Conservation (phyloP, 2,797 vertebrate genomes). For the Bradypus variegatus region DNA sequence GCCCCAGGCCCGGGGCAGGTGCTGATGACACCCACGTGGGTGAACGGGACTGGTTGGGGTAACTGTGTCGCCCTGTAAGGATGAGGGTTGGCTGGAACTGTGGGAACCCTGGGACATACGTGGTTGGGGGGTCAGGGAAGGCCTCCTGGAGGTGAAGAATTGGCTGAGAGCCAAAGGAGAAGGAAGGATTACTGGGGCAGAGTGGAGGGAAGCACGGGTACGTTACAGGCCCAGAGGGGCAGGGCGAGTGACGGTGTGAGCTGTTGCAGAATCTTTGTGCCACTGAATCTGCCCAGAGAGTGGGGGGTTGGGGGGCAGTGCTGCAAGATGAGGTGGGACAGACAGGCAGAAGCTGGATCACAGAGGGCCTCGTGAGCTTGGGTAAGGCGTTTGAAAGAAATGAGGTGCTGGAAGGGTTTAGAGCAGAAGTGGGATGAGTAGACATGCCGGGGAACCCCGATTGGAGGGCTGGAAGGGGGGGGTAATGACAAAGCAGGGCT, state of each 20-base stretch:
- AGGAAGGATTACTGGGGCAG: neutral
- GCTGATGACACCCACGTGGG: neutral
- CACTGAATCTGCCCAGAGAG: neutral
- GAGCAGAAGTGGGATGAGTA: neutral
- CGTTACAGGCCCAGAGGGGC: neutral
- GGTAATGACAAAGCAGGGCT: neutral
- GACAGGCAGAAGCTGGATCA: neutral
- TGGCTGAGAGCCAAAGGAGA: neutral
- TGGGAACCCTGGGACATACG: accelerated
- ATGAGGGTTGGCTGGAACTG: neutral
- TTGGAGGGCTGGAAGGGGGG: neutral
- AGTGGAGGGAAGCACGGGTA: neutral
- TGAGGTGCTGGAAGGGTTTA: neutral
- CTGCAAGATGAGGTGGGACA: neutral
- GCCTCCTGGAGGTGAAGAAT: neutral
- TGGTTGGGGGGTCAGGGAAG: neutral
- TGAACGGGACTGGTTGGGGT: neutral
- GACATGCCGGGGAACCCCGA: neutral
- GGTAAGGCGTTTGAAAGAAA: neutral
- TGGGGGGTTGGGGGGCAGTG: neutral
- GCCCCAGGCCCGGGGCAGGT: neutral
- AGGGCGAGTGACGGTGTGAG: neutral
- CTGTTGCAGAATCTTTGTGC: neutral
- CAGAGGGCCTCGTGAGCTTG: neutral
- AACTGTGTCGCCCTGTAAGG: neutral